Evolutionary conservation across 2,113 vertebrate genomes (phyloP), one percentile per base, ranked within the genome.

Genomic region (Ariopsis seemanni): DNA sequence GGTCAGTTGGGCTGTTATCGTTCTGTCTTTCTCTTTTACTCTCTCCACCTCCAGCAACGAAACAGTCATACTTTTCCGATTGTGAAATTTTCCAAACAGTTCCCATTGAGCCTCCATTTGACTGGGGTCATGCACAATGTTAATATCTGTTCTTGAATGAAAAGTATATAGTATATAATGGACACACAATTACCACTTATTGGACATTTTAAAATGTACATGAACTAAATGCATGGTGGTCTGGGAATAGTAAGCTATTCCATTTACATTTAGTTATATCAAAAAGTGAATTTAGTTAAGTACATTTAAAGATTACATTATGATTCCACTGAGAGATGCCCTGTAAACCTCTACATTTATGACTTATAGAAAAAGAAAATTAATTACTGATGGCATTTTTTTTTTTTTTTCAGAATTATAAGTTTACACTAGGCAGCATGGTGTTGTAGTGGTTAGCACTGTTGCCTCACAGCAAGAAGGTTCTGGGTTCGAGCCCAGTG

Each of bases 81-180:
- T 89, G 89, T 84, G 89, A 65, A 88, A 85, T 92, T 91, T 91
- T 87, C 89, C 86, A 87, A 90, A 88, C 82, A 87, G 75, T 87
- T 72, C 81, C 88, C 55, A 80, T 88, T 88, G 60, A 88, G 72
- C 74, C 75, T 88, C 83, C 74, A 67, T 74, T 88, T 90, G 79
- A 88, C 83, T 57, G 55, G 75, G 81, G 82, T 88, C 79, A 87
- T n/a, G 74, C 11, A 65, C 60, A 81, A 79, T 57, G 78, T 85
- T 81, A 62, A 77, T 71, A 55, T 52, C 62, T 82, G 85, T 80
- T 84, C 30, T 80, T 89, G 57, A 84, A 78, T 30, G 69, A 63
- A 74, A 83, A 75, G 57, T 62, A 79, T 52, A 55, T n/a, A n/a
- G 52, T n/a, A 53, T 17, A 20, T 27, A 69, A 2, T 71, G 25